Conservation (phyloP, 2,797 vertebrate genomes). For the Eptatretus atami region DNA sequence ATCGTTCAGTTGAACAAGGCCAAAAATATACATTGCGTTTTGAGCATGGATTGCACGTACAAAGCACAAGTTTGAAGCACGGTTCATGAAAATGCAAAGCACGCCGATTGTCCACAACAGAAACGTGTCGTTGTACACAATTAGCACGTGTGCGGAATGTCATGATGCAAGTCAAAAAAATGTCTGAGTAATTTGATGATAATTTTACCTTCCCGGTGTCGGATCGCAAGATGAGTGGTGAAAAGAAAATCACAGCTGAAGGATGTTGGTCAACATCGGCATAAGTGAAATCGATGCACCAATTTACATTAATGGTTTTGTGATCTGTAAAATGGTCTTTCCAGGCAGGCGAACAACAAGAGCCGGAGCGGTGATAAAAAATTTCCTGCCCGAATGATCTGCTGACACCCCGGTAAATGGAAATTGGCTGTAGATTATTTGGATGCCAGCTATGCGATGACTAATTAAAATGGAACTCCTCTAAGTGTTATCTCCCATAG, state of each 20-base stretch:
- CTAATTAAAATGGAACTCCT: not conserved
- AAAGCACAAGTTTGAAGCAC: no score
- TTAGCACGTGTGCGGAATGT: no score
- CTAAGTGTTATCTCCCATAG: not conserved
- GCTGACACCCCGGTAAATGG: not conserved
- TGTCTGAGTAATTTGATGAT: no score
- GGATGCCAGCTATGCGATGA: not conserved
- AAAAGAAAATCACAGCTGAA: not conserved
- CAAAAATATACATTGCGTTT: no score
- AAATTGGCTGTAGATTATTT: not conserved
- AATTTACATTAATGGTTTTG: not conserved
- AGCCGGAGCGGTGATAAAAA: not conserved
- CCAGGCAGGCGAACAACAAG: conserved; percentile 1
- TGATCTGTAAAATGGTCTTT: conserved; percentile 3
- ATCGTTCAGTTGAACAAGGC: no score
- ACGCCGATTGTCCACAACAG: no score
- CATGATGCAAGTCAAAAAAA: no score
- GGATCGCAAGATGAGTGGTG: not conserved
- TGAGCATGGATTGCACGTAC: no score
- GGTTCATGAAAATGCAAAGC: no score
- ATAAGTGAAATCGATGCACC: conserved; percentile 98
- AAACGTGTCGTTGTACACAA: no score
- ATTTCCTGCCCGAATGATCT: not conserved
- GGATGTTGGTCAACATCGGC: conserved; percentile 73
- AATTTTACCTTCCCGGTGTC: no score